phyloP scores from a whole-genome alignment of 2,888 invertebrate genomes.

The Ommatoiulus sabulosus region DNA sequence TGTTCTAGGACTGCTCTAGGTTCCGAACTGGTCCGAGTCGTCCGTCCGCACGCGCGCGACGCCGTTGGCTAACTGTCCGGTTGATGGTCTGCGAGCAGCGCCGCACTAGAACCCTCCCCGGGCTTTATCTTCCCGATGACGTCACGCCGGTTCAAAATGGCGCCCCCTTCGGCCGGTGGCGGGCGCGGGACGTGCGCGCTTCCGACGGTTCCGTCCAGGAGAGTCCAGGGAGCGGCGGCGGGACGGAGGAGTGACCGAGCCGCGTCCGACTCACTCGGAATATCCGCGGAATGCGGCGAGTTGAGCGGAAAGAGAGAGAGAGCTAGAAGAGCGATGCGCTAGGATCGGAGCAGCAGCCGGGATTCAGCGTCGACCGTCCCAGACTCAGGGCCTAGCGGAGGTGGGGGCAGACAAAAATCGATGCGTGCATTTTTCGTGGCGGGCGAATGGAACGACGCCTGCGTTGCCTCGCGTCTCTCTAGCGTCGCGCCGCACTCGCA shows the following conservation, averaged over 20 bases:
- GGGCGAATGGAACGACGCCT: constrained; percentile 25
- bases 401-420: constrained; percentile 20
- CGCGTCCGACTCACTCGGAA: background rate
- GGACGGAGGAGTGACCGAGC: background rate
- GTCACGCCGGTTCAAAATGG: too few relatives aligned
- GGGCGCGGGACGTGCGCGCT: background rate
- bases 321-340: background rate
- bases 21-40: too few relatives aligned
- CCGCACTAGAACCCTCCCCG: too few relatives aligned
- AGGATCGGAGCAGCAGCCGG: background rate
- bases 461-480: background rate
- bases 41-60: too few relatives aligned
- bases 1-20: too few relatives aligned
- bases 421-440: constrained; percentile 25
- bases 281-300: background rate
- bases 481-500: too few relatives aligned
- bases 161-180: background rate
- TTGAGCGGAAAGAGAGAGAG: background rate
- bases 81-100: too few relatives aligned
- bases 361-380: background rate
- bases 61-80: too few relatives aligned
- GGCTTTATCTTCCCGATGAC: too few relatives aligned
- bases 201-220: background rate
- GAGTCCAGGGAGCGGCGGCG: background rate
- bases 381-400: constrained; percentile 37